These are phyloP conservation scores for Himantopus leucocephalus DNA, from an alignment of 2,113 vertebrate genomes.

Conservation along the genomic window DNA sequence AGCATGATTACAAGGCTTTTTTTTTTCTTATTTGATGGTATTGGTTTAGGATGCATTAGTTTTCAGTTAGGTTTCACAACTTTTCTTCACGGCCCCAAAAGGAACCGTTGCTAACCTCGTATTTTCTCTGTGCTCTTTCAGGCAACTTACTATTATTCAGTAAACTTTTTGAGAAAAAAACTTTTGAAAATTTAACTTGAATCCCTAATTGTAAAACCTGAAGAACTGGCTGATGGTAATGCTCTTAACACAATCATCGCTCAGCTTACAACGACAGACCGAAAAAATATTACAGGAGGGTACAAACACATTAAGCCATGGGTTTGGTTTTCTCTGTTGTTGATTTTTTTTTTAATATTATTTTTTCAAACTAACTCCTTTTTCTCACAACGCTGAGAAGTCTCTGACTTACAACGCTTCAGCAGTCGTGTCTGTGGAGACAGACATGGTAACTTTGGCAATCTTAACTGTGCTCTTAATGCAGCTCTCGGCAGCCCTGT, in stretches of 20 bases:
- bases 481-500: conserved; percentile 93
- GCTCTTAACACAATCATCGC: conserved; percentile 38
- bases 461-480: conserved; percentile 99
- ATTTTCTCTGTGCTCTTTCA: conserved; percentile 31
- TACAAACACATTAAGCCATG: conserved; percentile 63
- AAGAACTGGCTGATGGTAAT: conserved; percentile 26
- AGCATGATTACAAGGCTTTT: conserved; percentile 64
- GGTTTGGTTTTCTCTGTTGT: conserved; percentile 58
- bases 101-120: not conserved
- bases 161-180: conserved; percentile 26
- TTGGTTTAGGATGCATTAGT: conserved; percentile 36
- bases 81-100: not conserved
- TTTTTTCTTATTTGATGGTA: conserved; percentile 47
- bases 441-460: conserved; percentile 99
- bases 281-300: conserved; percentile 64
- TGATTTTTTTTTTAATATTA: not conserved
- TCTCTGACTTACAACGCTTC: conserved; percentile 87
- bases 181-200: conserved; percentile 22
- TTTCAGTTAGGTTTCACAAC: conserved; percentile 48
- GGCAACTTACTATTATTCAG: not conserved
- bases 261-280: conserved; percentile 58
- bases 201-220: conserved; percentile 61
- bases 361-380: conserved; percentile 24
- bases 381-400: conserved; percentile 6
- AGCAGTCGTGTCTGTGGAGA: conserved; percentile 97